phyloP scores from a whole-genome alignment of 1,140 invertebrate species.

The Lordiphosa collinella region DNA sequence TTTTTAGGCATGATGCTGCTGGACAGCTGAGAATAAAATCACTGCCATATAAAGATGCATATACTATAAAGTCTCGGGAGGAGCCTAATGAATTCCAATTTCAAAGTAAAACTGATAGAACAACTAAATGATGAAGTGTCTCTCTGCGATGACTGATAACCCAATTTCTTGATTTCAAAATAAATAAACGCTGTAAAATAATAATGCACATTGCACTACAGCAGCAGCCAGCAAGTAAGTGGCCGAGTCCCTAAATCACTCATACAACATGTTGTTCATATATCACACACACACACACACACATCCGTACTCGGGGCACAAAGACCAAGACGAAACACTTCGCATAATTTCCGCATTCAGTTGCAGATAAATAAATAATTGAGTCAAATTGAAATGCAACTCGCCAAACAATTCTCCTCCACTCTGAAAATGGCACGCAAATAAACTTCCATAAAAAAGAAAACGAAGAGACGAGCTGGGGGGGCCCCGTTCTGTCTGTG shows the following conservation, averaged over 20 bases:
- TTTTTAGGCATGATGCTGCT: conserved; percentile 64
- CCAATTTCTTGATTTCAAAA: conserved; percentile 61
- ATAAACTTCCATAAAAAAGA: conserved; percentile 66
- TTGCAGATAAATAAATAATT: conserved; percentile 77
- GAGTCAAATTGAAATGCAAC: conserved; percentile 77
- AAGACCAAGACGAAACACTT: conserved; percentile 19
- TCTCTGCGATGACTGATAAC: conserved; percentile 62
- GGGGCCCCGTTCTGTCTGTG: conserved; percentile 36
- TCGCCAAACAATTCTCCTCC: conserved; percentile 67
- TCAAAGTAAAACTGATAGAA: conserved; percentile 46
- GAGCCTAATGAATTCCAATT: conserved; percentile 67
- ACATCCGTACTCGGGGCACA: neutral
- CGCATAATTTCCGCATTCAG: conserved; percentile 75
- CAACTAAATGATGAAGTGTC: conserved; percentile 47
- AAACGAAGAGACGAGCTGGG: neutral
- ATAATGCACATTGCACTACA: conserved; percentile 34
- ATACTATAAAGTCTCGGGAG: conserved; percentile 23
- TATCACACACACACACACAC: conserved; percentile 7
- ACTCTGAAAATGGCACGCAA: conserved; percentile 48
- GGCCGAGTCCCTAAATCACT: conserved; percentile 45
- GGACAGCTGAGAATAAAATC: conserved; percentile 31
- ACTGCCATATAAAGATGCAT: conserved; percentile 6
- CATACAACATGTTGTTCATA: conserved; percentile 64
- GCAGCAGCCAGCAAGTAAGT: conserved; percentile 23
- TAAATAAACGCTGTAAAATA: conserved; percentile 73